phyloP scores from a whole-genome alignment of 1,140 invertebrate species.

The Archivesica marissinica region DNA sequence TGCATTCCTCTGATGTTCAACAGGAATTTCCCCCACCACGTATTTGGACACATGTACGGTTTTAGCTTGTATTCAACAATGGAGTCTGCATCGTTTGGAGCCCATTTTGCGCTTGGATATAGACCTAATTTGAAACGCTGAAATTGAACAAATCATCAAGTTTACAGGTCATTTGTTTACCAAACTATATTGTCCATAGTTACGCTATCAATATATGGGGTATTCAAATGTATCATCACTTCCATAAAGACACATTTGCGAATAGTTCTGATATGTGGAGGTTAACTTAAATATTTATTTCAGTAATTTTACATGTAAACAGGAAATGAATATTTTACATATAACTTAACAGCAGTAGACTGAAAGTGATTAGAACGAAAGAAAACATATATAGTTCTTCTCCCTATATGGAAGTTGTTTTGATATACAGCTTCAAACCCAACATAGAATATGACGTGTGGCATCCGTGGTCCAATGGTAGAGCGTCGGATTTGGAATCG shows the following conservation, averaged over 20 bases:
- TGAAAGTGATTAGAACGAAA: too few species aligned
- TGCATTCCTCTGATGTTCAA: not conserved
- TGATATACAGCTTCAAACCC: too few species aligned
- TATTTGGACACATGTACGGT: not conserved
- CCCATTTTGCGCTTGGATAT: slow-evolving; percentile 8
- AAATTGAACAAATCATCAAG: not conserved
- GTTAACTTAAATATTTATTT: not conserved
- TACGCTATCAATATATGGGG: too few species aligned
- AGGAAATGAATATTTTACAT: not conserved
- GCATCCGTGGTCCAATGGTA: too few species aligned
- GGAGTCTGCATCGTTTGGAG: not conserved
- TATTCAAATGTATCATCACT: not conserved
- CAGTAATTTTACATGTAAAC: not conserved
- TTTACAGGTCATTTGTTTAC: too few species aligned
- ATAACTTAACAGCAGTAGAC: too few species aligned
- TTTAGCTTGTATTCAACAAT: not conserved
- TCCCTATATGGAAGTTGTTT: too few species aligned
- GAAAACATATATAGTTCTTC: too few species aligned
- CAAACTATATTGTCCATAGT: too few species aligned
- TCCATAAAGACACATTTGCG: not conserved
- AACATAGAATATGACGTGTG: too few species aligned
- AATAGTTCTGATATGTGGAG: not conserved
- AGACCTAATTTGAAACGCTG: not conserved
- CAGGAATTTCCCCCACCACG: not conserved
- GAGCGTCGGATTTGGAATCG: too few species aligned